Percentiles rank a stretch among this genome's conserved stretches.
Conservation (phyloP, 92 coral and sea anemone species). For the Porites cylindrica region DNA sequence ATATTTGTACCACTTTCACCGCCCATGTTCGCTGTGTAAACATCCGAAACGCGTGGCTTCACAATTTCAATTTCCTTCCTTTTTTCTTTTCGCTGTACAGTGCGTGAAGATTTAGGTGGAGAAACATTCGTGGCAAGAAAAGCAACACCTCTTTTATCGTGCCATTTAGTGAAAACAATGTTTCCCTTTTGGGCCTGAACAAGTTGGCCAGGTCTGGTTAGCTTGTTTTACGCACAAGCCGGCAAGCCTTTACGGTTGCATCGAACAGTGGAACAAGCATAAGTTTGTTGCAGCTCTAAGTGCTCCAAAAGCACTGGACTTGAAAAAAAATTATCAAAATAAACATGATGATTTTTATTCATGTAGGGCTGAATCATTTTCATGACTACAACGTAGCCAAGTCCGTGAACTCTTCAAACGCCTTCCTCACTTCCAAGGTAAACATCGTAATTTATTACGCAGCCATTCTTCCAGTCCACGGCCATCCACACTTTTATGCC, state of each 20-base stretch:
- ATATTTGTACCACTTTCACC: conserved; percentile 68
- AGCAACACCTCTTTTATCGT: conserved; percentile 65
- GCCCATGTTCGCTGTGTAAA: conserved; percentile 48
- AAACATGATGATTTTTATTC: conserved; percentile 46
- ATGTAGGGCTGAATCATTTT: conserved; percentile 40
- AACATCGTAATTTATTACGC: conserved; percentile 24
- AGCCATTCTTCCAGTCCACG: conserved; percentile 33
- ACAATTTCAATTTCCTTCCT: conserved; percentile 32
- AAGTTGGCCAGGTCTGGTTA: conserved; percentile 43
- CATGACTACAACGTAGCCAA: conserved; percentile 65
- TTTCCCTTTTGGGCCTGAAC: conserved; percentile 40
- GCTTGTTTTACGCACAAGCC: conserved; percentile 38
- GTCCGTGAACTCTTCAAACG: conserved; percentile 30
- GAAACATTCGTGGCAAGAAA: conserved; percentile 58
- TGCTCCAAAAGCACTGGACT: conserved; percentile 42
- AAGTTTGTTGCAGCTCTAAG: conserved; percentile 40
- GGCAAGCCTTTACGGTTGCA: conserved; percentile 56
- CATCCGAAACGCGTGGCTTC: conserved; percentile 33
- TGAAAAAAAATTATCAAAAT: conserved; percentile 63
- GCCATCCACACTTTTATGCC: conserved; percentile 28
- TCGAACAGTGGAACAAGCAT: conserved; percentile 63
- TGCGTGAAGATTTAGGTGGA: conserved; percentile 49
- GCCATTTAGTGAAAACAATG: conserved; percentile 60
- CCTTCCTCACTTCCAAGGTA: conserved; percentile 54
- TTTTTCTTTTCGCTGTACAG: conserved; percentile 25